These are phyloP conservation scores for Vanacampus margaritifer DNA, from an alignment of 2,113 vertebrate genomes.

Conservation along the genomic window DNA sequence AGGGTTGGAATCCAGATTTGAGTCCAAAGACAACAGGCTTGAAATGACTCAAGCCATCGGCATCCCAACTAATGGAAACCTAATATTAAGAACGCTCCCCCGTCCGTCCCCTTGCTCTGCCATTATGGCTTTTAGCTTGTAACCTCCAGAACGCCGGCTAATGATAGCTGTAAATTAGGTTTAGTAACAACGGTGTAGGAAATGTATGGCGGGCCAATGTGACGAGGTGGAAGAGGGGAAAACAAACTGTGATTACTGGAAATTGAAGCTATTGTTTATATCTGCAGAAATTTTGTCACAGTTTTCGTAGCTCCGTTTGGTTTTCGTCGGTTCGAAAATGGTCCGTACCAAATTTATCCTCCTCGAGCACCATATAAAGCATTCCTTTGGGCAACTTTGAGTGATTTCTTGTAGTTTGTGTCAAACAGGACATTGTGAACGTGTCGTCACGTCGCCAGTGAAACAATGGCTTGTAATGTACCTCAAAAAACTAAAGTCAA, in stretches of 20 bases:
- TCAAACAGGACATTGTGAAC: too few species aligned
- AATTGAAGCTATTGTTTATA: not conserved
- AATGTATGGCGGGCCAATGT: not conserved
- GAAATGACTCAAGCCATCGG: conserved; percentile 45
- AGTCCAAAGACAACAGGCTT: conserved; percentile 38
- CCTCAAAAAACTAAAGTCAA: too few species aligned
- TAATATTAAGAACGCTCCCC: conserved; percentile 50
- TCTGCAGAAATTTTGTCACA: too few species aligned
- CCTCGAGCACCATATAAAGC: too few species aligned
- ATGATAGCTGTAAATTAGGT: conserved; percentile 30
- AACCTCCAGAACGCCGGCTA: conserved; percentile 22
- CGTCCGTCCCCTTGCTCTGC: not conserved
- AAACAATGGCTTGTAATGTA: too few species aligned
- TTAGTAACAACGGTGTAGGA: conserved; percentile 15
- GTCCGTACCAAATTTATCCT: too few species aligned
- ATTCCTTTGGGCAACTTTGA: too few species aligned
- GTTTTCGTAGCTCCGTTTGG: too few species aligned
- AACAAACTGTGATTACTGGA: conserved; percentile 11
- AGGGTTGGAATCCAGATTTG: conserved; percentile 34
- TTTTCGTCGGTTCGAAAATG: too few species aligned
- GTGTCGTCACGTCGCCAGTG: too few species aligned
- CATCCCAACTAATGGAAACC: conserved; percentile 57
- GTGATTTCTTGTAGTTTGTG: too few species aligned
- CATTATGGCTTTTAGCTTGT: conserved; percentile 16
- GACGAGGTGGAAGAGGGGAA: not conserved